Evolutionary conservation across 2,888 invertebrate species (phyloP).

Genomic region (Xiphydria camelus): DNA sequence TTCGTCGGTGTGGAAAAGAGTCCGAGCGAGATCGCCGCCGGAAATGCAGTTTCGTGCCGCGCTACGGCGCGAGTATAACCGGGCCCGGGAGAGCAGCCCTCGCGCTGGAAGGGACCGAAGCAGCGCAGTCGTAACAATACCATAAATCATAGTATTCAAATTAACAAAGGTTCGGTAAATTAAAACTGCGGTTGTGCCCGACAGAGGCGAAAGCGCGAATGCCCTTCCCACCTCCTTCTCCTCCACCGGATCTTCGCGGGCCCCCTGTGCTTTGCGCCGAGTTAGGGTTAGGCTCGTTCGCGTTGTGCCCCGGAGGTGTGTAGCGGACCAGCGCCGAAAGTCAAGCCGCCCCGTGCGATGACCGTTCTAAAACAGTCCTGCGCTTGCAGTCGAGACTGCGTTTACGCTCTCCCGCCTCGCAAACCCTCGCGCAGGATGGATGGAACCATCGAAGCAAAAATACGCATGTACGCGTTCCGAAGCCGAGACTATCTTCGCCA

Average conservation of each 20-base stretch:
- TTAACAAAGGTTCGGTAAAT: conserved; percentile 42
- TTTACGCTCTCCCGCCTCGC: not conserved
- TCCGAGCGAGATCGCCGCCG: too few relatives aligned
- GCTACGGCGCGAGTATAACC: too few relatives aligned
- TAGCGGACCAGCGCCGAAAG: not conserved
- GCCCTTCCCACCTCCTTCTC: conserved; percentile 7
- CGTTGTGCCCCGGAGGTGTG: not conserved
- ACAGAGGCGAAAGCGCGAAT: conserved; percentile 20
- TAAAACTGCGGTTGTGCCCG: conserved; percentile 33
- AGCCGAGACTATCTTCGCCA: too few relatives aligned
- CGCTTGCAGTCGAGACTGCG: too few relatives aligned
- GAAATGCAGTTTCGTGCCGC: too few relatives aligned
- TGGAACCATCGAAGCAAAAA: not conserved
- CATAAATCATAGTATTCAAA: conserved; percentile 42
- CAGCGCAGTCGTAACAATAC: conserved; percentile 35
- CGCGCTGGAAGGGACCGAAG: conserved; percentile 18
- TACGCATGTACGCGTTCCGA: too few relatives aligned
- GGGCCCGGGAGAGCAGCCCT: too few relatives aligned
- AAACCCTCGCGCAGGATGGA: not conserved
- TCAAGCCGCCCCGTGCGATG: not conserved
- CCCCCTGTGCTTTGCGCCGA: conserved; percentile 9
- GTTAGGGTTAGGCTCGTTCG: conserved; percentile 1
- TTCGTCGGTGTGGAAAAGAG: too few relatives aligned
- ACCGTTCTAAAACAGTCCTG: not conserved
- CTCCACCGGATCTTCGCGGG: too few relatives aligned